Evolutionary conservation across 2,888 invertebrate genomes (phyloP), one percentile per base, ranked within the genome.

Genomic region (Stomorhina lunata): DNA sequence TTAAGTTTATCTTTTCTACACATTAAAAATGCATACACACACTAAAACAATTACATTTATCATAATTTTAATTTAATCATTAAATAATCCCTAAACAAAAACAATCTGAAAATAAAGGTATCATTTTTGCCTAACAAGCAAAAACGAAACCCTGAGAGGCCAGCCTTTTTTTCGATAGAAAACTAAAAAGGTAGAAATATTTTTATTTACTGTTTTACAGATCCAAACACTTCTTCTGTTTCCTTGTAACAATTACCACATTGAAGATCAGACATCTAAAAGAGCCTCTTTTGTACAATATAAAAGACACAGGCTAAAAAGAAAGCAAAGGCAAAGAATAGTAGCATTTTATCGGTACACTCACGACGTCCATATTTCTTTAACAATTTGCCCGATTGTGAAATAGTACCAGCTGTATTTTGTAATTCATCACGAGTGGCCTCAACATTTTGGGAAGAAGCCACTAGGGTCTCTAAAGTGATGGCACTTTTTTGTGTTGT

Each of bases 311-410:
- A 97, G 12, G 96, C 96, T 85, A 97, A 92, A 90, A 98, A 98
- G 92, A 98, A 96, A 4, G 94, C 93, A 90, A 98, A 96, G 79
- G 97, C 97, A 88, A 98, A 94, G 86, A 95, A 94, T 89, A 97
- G 93, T 7, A 99, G 93, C 76, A 98, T 94, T 93, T 98, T 98
- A 90, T 99, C 99, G 0, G 99, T 99, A 84, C 97, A 95, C 92
- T 99, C 99, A 40, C 99, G 93, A 69, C 98, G 92, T 2, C 97
- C 97, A 89, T 98, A 99, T 92, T 99, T 99, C 73, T 97, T 97
- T 53, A 99, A 92, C 7, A 99, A 92, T 90, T 97, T 98, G 84
- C 96, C 95, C 0, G 98, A 97, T 88, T 97, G 97, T 27, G 95
- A 93, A 86, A 98, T 97, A 25, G 95, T 95, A 83, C 96, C 95